Conservation (phyloP, 2,113 vertebrate species). For the Geococcyx californianus region DNA sequence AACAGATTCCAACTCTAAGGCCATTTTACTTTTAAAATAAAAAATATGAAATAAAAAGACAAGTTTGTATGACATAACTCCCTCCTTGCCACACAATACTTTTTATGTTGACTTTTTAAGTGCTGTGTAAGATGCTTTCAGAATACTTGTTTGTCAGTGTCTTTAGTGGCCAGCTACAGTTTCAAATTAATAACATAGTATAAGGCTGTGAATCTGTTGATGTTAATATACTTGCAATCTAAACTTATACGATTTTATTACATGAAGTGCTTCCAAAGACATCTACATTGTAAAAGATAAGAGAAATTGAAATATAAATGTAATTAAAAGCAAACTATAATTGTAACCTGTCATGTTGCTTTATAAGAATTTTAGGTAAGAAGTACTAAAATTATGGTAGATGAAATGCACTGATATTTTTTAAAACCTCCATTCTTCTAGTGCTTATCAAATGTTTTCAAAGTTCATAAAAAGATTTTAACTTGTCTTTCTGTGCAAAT, state of each 20-base stretch:
- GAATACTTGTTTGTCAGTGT: not conserved
- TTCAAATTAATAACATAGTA: not conserved
- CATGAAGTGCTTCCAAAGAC: not conserved
- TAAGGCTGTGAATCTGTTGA: not conserved
- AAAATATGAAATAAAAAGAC: not conserved
- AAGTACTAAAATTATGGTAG: not conserved
- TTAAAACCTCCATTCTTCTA: not conserved
- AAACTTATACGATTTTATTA: not conserved
- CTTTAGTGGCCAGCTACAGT: not conserved
- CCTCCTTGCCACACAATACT: rapidly evolving
- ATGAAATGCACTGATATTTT: not conserved
- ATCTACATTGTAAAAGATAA: not conserved
- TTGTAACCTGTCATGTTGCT: not conserved
- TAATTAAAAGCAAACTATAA: not conserved
- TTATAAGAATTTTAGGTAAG: not conserved
- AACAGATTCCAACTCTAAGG: not conserved
- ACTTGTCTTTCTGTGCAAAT: not conserved
- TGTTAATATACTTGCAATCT: not conserved
- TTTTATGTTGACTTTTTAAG: not conserved
- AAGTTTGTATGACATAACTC: not conserved
- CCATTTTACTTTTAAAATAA: not conserved
- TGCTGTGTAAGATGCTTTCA: not conserved
- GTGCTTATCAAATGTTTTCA: not conserved
- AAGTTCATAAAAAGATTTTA: not conserved
- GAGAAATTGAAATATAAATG: not conserved